Conservation (phyloP, 2,113 vertebrate species). For the Camelus dromedarius region DNA sequence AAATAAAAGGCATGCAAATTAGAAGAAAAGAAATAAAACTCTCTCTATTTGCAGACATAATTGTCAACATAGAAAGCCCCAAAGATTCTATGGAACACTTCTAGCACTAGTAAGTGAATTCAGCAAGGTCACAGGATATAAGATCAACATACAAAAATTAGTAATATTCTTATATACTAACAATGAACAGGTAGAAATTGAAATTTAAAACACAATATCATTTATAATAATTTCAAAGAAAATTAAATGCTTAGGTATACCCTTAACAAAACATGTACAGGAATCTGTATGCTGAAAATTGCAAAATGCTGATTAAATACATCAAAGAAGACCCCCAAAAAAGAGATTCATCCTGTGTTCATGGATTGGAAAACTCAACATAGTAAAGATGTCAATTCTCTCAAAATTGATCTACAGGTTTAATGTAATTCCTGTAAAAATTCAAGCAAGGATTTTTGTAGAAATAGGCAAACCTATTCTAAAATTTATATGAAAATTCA, state of each 20-base stretch:
- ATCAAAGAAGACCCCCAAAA: background rate
- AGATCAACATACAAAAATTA: background rate
- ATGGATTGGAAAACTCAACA: background rate
- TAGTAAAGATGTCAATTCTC: background rate
- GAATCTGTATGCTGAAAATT: background rate
- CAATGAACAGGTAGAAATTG: slow-evolving; percentile 18
- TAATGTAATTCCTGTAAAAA: background rate
- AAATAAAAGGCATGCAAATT: background rate
- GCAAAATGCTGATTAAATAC: background rate
- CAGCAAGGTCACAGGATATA: background rate
- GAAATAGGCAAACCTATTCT: background rate
- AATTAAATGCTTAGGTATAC: background rate
- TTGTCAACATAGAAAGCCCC: background rate
- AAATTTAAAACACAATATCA: background rate
- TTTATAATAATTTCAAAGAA: background rate
- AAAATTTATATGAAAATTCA: background rate
- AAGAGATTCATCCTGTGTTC: background rate
- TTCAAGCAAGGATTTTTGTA: background rate
- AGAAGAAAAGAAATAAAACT: slow-evolving; percentile 6
- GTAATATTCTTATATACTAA: background rate
- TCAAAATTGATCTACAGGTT: background rate
- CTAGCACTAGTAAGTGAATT: background rate
- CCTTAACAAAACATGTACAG: background rate
- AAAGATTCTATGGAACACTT: background rate
- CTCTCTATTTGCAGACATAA: background rate